Evolutionary conservation across 2,888 invertebrate genomes (phyloP).

Genomic region (Mayetiola destructor): DNA sequence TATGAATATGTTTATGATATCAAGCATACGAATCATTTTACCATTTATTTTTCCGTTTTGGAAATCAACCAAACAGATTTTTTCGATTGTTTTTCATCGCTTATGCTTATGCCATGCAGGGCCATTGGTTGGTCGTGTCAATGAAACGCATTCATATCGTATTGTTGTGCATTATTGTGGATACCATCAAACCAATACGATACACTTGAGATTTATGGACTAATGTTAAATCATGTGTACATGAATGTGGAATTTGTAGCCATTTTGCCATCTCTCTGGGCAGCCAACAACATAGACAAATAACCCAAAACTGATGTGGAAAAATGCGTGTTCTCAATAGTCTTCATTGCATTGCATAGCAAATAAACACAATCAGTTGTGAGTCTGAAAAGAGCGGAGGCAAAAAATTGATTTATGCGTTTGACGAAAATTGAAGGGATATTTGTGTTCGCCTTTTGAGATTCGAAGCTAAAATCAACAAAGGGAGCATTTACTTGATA

Average conservation of each 20-base stretch:
- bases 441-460: too few relatives aligned
- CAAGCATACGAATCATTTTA: conserved; percentile 6
- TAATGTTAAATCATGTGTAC: conserved; percentile 10
- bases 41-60: conserved; percentile 10
- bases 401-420: conserved; percentile 11
- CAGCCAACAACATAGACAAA: too few relatives aligned
- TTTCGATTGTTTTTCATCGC: neutral
- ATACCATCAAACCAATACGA: conserved; percentile 7
- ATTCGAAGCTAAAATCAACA: too few relatives aligned
- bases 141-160: neutral
- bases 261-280: too few relatives aligned
- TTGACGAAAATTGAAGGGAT: neutral
- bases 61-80: conserved; percentile 2
- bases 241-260: too few relatives aligned
- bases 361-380: neutral
- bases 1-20: conserved; percentile 4
- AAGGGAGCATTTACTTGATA: too few relatives aligned
- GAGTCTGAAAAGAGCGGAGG: neutral
- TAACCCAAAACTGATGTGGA: too few relatives aligned
- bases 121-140: neutral
- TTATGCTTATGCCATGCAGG: neutral
- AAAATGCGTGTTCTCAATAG: neutral
- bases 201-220: conserved; percentile 6
- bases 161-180: neutral
- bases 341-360: neutral